Percentiles rank a stretch among this genome's conserved stretches.
phyloP scores from a whole-genome alignment of 2,113 vertebrate genomes.

The Plecturocebus donacophilus region DNA sequence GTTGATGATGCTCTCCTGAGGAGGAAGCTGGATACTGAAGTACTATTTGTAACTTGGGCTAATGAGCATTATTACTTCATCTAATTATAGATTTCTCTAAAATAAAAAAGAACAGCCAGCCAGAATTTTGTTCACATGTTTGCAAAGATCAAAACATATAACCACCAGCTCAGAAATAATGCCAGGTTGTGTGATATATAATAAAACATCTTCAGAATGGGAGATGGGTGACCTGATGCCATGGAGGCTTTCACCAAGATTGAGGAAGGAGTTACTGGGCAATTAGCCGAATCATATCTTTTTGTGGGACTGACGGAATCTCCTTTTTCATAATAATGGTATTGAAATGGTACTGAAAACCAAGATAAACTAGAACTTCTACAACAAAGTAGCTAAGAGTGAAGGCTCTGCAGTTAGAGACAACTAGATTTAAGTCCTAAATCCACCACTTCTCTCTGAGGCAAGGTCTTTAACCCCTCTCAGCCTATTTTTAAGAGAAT shows the following conservation, averaged over 20 bases:
- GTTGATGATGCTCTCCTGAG: neutral
- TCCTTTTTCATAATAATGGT: neutral
- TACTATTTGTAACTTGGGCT: conserved; percentile 45
- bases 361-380: neutral
- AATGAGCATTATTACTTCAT: conserved; percentile 44
- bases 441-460: neutral
- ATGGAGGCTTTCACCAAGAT: neutral
- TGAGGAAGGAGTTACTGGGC: neutral
- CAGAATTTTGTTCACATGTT: neutral
- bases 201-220: neutral
- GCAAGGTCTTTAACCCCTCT: neutral
- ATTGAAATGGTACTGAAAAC: neutral
- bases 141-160: conserved; percentile 48
- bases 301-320: neutral
- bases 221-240: neutral
- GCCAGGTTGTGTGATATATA: neutral
- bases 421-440: neutral
- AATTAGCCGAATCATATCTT: neutral
- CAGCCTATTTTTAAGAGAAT: neutral
- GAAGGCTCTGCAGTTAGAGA: neutral
- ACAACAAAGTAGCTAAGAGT: neutral
- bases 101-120: conserved; percentile 39
- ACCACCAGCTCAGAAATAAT: neutral
- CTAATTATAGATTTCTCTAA: conserved; percentile 67
- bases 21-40: conserved; percentile 11